phyloP scores from a whole-genome alignment of 2,113 vertebrate genomes.

The Clinocottus analis region DNA sequence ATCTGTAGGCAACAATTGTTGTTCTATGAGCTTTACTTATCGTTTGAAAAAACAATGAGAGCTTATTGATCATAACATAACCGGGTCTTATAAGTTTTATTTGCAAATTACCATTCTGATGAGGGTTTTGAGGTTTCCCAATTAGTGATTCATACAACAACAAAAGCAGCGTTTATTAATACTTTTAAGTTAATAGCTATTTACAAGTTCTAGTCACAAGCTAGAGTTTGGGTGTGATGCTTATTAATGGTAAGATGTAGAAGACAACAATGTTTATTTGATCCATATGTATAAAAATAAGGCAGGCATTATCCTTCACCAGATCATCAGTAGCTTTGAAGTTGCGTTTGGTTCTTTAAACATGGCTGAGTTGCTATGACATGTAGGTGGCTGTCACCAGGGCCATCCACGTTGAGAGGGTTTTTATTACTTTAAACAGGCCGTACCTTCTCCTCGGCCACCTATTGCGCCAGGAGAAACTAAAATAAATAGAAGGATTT shows the following conservation, averaged over 20 bases:
- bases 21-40: slow-evolving; percentile 22
- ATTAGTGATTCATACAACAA: too few relatives aligned
- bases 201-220: background rate
- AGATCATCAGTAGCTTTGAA: background rate
- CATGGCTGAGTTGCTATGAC: background rate
- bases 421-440: background rate
- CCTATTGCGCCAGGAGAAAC: background rate
- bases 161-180: too few relatives aligned
- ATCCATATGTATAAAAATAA: background rate
- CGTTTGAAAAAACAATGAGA: background rate
- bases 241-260: background rate
- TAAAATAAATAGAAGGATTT: background rate
- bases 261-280: background rate
- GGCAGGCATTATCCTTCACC: background rate
- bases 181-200: background rate
- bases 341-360: background rate
- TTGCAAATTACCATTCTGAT: background rate
- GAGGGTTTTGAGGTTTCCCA: background rate
- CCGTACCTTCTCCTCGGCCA: background rate
- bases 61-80: slow-evolving; percentile 5
- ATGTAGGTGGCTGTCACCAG: background rate
- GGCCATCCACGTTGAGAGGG: background rate
- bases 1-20: slow-evolving; percentile 8
- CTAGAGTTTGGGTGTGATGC: background rate
- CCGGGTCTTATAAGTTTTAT: background rate